Evolutionary conservation across 1,140 invertebrate genomes (phyloP), one percentile per base, ranked within the genome.

Genomic region (Nymphalis io): DNA sequence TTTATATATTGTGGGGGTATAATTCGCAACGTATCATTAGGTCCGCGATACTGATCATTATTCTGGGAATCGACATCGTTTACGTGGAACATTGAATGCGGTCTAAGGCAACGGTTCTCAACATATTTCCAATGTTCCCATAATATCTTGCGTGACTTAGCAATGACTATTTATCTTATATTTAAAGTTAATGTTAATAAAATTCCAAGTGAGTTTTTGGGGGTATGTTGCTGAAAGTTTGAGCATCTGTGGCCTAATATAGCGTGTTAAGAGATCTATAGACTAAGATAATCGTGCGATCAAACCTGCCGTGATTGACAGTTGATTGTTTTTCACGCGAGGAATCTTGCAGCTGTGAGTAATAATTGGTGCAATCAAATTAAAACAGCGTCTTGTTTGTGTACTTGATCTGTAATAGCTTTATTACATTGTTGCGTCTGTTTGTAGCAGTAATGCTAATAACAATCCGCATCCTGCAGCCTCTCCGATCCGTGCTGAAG

Each of bases 281-380:
- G 79, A 80, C 82, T n/a, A n/a, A n/a, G n/a, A 83, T 18, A 84
- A 69, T 69, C 68, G 81, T 80, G 75, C 78, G 68, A 81, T 84
- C 73, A 61, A 18, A 68, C 59, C 64, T 68, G 60, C 53, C 70
- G 70, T 73, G 73, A 80, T 81, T 76, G 78, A 80, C 75, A 65
- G 65, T 74, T 68, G 70, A 78, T 76, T 74, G 63, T 80, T 74
- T 77, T 77, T 70, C 53, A 18, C 64, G 38, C 40, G 70, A 70
- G 60, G 59, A 57, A 66, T 57, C 58, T 63, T 61, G 61, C 60
- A 64, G 39, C 70, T 68, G 70, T 64, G 46, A 40, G 55, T 46
- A 68, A 66, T 78, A 77, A 81, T 81, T 74, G 72, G 55, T 55
- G 66, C 68, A 81, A 82, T 79, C 73, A 73, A 72, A 60, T 40